A percentile compares a stretch with the other conserved stretches of the same genome.
Evolutionary conservation across 2,113 vertebrate genomes (phyloP).

Genomic region (Dunckerocampus dactyliophorus): DNA sequence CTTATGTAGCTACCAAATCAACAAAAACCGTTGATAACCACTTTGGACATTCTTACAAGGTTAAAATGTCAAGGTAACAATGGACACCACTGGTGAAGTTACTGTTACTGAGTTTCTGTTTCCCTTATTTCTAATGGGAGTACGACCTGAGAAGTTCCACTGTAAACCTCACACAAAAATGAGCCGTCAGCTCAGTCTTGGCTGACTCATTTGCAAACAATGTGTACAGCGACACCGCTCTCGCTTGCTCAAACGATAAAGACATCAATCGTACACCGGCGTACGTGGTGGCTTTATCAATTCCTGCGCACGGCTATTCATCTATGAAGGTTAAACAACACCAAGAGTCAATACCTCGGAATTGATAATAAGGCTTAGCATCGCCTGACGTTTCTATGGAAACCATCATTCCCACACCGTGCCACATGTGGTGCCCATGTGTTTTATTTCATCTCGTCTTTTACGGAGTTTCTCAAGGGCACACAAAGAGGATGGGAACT

Average conservation of each 20-base stretch:
- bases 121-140: no score
- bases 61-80: no score
- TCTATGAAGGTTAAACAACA: conserved; percentile 71
- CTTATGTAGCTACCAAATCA: no score
- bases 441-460: conserved; percentile 24
- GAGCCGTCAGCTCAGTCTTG: conserved; percentile 46
- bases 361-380: conserved; percentile 63
- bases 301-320: conserved; percentile 57
- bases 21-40: no score
- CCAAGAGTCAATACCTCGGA: conserved; percentile 67
- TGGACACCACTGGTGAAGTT: no score
- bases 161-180: conserved; percentile 23
- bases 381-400: conserved; percentile 69
- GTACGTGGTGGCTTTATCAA: conserved; percentile 57
- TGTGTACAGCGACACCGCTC: conserved; percentile 38
- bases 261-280: conserved; percentile 60
- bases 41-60: no score
- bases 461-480: conserved; percentile 62
- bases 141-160: no score
- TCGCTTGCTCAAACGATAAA: conserved; percentile 50
- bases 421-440: conserved; percentile 35
- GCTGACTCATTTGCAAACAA: conserved; percentile 48
- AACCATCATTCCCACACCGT: conserved; percentile 56
- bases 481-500: conserved; percentile 37
- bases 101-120: no score